Percentiles rank a stretch among this genome's conserved stretches.
Conservation (phyloP, 2,113 vertebrate genomes). For the Gobio gobio region DNA sequence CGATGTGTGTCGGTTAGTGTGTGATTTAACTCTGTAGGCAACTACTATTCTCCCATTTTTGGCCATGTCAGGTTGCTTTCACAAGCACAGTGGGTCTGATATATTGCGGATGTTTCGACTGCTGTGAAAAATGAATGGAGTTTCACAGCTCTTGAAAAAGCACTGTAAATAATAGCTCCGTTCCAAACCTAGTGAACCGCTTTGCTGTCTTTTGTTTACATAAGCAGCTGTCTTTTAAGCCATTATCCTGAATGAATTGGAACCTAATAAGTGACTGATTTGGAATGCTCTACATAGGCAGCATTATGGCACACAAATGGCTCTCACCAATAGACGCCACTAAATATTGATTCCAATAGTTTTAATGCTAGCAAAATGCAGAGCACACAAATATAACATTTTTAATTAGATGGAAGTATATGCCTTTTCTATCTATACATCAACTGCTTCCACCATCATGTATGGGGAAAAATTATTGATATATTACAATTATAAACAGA, state of each 20-base stretch:
- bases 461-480: too few relatives aligned
- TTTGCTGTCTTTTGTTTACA: background rate
- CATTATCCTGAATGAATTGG: background rate
- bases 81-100: background rate
- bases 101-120: constrained; percentile 14
- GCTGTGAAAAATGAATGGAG: constrained; percentile 28
- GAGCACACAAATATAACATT: background rate
- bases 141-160: background rate
- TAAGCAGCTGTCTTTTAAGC: background rate
- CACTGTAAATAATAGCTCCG: background rate
- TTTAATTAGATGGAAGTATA: too few relatives aligned
- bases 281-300: background rate
- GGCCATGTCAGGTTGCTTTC: background rate
- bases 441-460: too few relatives aligned
- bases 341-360: background rate
- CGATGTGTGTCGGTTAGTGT: background rate
- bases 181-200: background rate
- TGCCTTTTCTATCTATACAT: too few relatives aligned
- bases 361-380: background rate
- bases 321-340: background rate
- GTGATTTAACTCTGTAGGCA: background rate
- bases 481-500: too few relatives aligned
- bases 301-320: background rate
- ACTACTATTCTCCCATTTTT: constrained; percentile 5
- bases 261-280: constrained; percentile 15